Base-by-base conservation (phyloP, 2,888 invertebrate species). In the Orthosia incerta region DNA sequence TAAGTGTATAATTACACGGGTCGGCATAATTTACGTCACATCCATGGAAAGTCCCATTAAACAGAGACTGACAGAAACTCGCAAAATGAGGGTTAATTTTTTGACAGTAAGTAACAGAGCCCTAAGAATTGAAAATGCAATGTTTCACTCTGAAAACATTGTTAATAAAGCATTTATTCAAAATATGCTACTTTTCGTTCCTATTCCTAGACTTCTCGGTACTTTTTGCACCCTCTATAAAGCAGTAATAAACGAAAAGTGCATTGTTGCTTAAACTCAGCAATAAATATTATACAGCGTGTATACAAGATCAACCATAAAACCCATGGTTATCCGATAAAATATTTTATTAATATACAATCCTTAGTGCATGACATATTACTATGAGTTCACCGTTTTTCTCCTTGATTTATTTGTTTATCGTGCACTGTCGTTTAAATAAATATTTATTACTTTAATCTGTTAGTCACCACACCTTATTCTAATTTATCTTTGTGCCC, bases 321-420 rank as follows among this genome's bases (percentile, higher is more conserved):
- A 82, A 74, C 72, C 45, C 26, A 59, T 70, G 57, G 61, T 80
- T 71, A 55, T 61, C 57, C 20, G 61, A 74, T 66, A 69, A 48
- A 80, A 75, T 74, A 79, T 79, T 76, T 60, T 76, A 72, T 72
- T 75, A 78, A 79, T 85, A 67, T 61, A 74, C 71, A 77, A 68
- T 55, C 69, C 71, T 79, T 74, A 82, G 53, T 79, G 70, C 51
- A 73, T 80, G 79, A 85, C 77, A 71, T 69, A 85, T 69, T 76
- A 79, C 80, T 26, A 53, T 31, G 71, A 65, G 61, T 51, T 53
- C 65, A 73, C 48, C 64, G 69, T 86, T 76, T 70, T 69, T 83
- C 87, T 80, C 74, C 53, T 9, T 83, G 87, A 86, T 86, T 79
- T 86, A 86, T 86, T 79, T 86, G 83, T 86, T 86, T 86, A 80